Evolutionary conservation across 2,888 invertebrate species (phyloP), one percentile per base, ranked within the genome.

Genomic region (Pachycephus smyrnensis): DNA sequence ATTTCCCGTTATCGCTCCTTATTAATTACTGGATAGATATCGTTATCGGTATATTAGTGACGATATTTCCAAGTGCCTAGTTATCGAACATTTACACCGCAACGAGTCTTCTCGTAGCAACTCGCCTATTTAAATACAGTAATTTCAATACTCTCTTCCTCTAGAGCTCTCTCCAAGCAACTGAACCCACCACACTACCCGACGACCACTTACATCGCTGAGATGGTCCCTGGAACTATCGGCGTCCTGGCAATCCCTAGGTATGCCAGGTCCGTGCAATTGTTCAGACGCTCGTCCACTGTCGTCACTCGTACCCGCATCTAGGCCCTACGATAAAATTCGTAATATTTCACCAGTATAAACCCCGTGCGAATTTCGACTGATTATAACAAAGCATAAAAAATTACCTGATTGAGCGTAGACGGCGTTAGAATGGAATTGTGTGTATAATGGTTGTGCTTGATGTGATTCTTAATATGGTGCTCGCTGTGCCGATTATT

Each of bases 231-330:
- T 94, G 91, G 96, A 96, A 92, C 95, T 96, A 93, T 96, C 96
- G 90, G 96, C 95, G 93, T 96, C 95, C 91, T 96, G 94, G 89
- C 91, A 90, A 87, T 91, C 91, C 88, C 91, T 88, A 78, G 91
- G 90, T 89, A 91, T 88, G 84, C 91, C 90, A 95, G 92, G 95
- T 95, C 92, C 95, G 94, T 92, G 96, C 92, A 96, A 94, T 91
- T 96, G 94, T 93, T 96, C 96, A 88, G 96, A 96, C 89, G 96
- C 96, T 92, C 96, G 94, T 89, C 96, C 96, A 93, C 96, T 96
- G 93, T 96, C 96, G 93, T 96, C 96, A 92, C 96, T 96, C 91
- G 96, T 96, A 91, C 96, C 96, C 92, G 96, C 95, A 94, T 96
- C 96, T 88, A 95, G 94, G 93, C 94, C 95, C 95, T 96, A 93